These are phyloP conservation scores for Aplysina aerophoba DNA, from an alignment of 37 sponge, comb jelly and placozoan species.

Conservation along the genomic window DNA sequence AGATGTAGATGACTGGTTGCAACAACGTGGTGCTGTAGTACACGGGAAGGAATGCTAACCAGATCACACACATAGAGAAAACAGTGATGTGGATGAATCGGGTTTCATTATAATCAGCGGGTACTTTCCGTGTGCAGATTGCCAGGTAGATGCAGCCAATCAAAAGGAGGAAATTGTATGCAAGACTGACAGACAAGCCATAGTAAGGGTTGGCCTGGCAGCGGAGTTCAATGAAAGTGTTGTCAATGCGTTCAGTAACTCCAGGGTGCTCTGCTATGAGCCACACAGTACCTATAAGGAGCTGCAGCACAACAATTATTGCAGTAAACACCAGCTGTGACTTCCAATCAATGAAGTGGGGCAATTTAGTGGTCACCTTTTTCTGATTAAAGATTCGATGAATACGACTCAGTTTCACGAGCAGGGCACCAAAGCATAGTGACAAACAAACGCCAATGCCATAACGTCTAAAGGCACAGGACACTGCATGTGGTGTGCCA, in stretches of 20 bases:
- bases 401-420: constrained; percentile 63
- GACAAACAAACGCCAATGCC: constrained; percentile 46
- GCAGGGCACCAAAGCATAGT: constrained; percentile 55
- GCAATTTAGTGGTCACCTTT: not conserved
- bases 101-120: constrained; percentile 69
- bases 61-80: constrained; percentile 43
- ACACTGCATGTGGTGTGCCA: constrained; percentile 36
- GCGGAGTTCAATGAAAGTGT: not conserved
- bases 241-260: not conserved
- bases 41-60: constrained; percentile 64
- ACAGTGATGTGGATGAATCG: constrained; percentile 61
- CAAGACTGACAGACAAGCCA: constrained; percentile 27
- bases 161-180: constrained; percentile 54
- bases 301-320: constrained; percentile 22
- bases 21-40: constrained; percentile 33
- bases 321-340: constrained; percentile 51
- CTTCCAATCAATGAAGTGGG: constrained; percentile 12
- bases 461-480: constrained; percentile 54
- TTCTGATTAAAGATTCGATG: constrained; percentile 59
- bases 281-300: constrained; percentile 39
- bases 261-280: constrained; percentile 43
- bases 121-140: constrained; percentile 59
- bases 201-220: constrained; percentile 29
- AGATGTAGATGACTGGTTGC: constrained; percentile 28
- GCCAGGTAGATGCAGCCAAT: constrained; percentile 52